Percentiles rank a stretch among this genome's conserved stretches.
phyloP scores from a whole-genome alignment of 1,140 invertebrate genomes.

The Pentalonia nigronervosa region DNA sequence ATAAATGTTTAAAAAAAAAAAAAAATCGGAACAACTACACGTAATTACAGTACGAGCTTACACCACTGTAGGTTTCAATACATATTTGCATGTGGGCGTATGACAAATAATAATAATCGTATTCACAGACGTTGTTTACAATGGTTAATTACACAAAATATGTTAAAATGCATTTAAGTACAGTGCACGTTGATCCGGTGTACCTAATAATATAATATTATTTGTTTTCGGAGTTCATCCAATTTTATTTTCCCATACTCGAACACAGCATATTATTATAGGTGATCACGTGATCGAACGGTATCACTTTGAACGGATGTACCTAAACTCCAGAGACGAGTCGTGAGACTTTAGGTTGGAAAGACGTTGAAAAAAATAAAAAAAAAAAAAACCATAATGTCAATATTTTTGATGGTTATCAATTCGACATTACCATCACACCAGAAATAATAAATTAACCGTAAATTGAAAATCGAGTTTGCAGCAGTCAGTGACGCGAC shows the following conservation, averaged over 20 bases:
- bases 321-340: not conserved
- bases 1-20: not conserved
- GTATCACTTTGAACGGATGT: not conserved
- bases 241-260: not conserved
- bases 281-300: not conserved
- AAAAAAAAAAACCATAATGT: not conserved
- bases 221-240: not conserved
- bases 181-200: not conserved
- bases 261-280: not conserved
- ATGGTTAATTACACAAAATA: not conserved
- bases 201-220: not conserved
- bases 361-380: not conserved
- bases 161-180: not conserved
- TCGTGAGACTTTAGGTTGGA: not conserved
- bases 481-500: not conserved
- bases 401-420: not conserved
- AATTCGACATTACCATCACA: not conserved
- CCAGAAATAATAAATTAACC: not conserved
- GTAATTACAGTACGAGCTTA: not conserved
- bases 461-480: not conserved
- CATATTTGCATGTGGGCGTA: not conserved
- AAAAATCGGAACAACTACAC: not conserved
- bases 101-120: not conserved
- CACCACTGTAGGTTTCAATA: not conserved
- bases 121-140: not conserved